phyloP scores from a whole-genome alignment of 2,797 vertebrate genomes.

The Mus spretus region DNA sequence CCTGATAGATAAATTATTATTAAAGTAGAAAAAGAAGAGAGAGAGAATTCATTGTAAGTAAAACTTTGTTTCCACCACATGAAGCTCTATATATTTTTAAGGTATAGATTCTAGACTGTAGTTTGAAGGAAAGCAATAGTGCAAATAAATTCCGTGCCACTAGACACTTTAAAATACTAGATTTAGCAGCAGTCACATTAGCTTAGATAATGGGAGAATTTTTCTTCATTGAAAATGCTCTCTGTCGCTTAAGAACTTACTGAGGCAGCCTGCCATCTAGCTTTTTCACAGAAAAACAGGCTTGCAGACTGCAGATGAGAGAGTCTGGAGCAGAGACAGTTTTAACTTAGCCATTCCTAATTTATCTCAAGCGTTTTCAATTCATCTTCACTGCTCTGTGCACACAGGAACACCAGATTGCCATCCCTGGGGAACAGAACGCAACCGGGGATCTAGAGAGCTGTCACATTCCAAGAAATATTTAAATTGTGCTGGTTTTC shows the following conservation, averaged over 20 bases:
- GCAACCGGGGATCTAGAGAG: constrained; percentile 88
- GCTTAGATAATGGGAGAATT: constrained; percentile 91
- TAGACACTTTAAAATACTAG: constrained; percentile 88
- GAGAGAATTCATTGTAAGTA: not conserved
- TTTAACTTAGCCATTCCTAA: constrained; percentile 92
- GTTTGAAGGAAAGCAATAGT: constrained; percentile 83
- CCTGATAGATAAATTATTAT: not conserved
- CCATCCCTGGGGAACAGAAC: constrained; percentile 89
- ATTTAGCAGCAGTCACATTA: constrained; percentile 91
- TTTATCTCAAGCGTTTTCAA: constrained; percentile 91
- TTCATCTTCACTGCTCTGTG: constrained; percentile 89
- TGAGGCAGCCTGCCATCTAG: constrained; percentile 94
- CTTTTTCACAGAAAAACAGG: constrained; percentile 92
- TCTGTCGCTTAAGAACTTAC: constrained; percentile 91
- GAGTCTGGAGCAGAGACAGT: constrained; percentile 91
- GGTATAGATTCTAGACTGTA: constrained; percentile 75
- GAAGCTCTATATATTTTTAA: constrained; percentile 56
- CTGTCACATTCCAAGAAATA: constrained; percentile 90
- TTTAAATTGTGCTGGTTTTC: constrained; percentile 91
- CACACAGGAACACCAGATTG: constrained; percentile 89
- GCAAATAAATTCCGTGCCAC: constrained; percentile 87
- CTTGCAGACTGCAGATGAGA: constrained; percentile 92
- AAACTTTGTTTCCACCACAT: constrained; percentile 80
- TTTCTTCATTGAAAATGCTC: constrained; percentile 92
- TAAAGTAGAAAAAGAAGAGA: constrained; percentile 5